phyloP scores from a whole-genome alignment of 2,797 vertebrate genomes.

The Onychomys leucogaster region DNA sequence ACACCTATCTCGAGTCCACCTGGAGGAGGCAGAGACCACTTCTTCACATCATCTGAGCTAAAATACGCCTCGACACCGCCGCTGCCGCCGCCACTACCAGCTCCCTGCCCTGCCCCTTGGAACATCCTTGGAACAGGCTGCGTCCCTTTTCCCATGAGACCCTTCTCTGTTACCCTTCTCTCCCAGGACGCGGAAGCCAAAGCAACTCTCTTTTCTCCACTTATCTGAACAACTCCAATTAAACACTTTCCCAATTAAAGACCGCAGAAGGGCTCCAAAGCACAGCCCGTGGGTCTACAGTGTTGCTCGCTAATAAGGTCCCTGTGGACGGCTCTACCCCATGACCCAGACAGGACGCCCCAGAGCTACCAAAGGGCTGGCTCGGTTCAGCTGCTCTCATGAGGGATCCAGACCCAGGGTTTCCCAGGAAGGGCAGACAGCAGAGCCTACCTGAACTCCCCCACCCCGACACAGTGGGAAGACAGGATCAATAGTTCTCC shows the following conservation, averaged over 20 bases:
- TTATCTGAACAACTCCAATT: constrained; percentile 64
- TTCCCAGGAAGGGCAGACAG: not conserved
- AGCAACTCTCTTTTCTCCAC: not conserved
- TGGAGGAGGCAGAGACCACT: not conserved
- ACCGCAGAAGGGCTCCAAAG: constrained; percentile 36
- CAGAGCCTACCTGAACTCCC: not conserved
- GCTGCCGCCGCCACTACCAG: not conserved
- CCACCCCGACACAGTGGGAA: not conserved
- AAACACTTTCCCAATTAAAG: constrained; percentile 68
- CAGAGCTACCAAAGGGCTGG: not conserved
- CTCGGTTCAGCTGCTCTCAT: not conserved
- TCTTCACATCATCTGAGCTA: not conserved
- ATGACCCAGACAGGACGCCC: not conserved
- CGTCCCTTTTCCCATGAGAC: not conserved
- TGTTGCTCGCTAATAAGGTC: constrained; percentile 69
- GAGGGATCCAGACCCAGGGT: not conserved
- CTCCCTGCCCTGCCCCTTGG: not conserved
- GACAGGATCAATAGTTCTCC: not conserved
- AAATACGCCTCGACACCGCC: fast-evolving
- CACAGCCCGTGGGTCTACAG: constrained; percentile 1
- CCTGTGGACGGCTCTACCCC: constrained; percentile 16
- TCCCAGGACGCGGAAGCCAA: not conserved
- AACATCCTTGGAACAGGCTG: not conserved
- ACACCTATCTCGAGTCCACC: not conserved
- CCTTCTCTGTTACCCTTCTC: not conserved